Evolutionary conservation across 2,888 invertebrate genomes (phyloP), one percentile per base, ranked within the genome.

Genomic region (Nymphalis urticae): DNA sequence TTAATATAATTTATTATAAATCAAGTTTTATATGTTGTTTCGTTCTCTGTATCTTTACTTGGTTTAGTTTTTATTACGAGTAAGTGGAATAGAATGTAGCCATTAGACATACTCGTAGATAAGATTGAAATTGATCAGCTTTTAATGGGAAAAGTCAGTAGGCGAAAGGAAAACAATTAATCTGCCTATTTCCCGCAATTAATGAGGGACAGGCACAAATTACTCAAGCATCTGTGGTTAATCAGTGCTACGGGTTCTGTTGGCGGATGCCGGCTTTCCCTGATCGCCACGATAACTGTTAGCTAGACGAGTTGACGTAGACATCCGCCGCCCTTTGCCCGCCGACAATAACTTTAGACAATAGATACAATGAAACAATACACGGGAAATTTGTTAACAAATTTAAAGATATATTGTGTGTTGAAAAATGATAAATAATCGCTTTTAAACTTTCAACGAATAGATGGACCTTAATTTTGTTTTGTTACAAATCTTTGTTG

Each of bases 111-210:
- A 62, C 21, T 48, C 16, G 7, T 17, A 47, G 58, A 51, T 66
- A 36, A 58, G 62, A 62, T 67, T 47, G 51, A 59, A 51, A 32
- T 62, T 54, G 51, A 51, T 58, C 48, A 48, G 56, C 58, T 42
- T 63, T 59, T 48, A 63, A 61, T 65, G 66, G 77, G 80, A 82
- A 85, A 85, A 85, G 76, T 78, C 76, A 84, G 83, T 81, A 77
- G 79, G 82, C 82, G 80, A 86, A 88, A 89, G 87, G 87, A 88
- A 89, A 89, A 88, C 87, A 88, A 89, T 89, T 87, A 88, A 90
- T 89, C 86, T 85, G 84, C 81, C 85, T 80, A 88, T 90, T 90
- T 88, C 87, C 88, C 84, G 81, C 86, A 87, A 89, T 91, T 90
- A 90, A 82, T 85, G 81, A 81, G 83, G 84, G 84, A 83, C 87